Evolutionary conservation across 2,888 invertebrate species (phyloP).

Genomic region (Octonoba sinensis): DNA sequence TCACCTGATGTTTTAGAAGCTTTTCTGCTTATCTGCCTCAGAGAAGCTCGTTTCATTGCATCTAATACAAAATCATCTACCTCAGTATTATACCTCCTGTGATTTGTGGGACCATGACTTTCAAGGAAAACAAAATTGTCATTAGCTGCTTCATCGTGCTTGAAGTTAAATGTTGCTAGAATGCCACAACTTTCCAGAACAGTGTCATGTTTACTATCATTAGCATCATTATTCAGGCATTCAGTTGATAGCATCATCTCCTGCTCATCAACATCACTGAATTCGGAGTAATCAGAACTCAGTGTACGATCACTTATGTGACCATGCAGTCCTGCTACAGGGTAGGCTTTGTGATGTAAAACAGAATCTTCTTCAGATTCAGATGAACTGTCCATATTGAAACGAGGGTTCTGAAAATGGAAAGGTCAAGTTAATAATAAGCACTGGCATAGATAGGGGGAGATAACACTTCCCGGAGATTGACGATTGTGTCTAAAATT

Average conservation of each 20-base stretch:
- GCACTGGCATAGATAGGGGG: background rate
- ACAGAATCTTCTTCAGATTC: slow-evolving; percentile 64
- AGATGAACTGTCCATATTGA: slow-evolving; percentile 63
- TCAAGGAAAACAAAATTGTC: slow-evolving; percentile 52
- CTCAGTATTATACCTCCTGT: slow-evolving; percentile 52
- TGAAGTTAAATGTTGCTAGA: slow-evolving; percentile 69
- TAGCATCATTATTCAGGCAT: slow-evolving; percentile 45
- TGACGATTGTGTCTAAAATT: background rate
- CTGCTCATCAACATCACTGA: slow-evolving; percentile 65
- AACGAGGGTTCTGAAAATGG: slow-evolving; percentile 47
- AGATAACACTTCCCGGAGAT: background rate
- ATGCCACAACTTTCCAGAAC: slow-evolving; percentile 72
- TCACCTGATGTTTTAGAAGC: slow-evolving; percentile 32
- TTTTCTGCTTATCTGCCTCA: slow-evolving; percentile 63
- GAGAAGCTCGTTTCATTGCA: slow-evolving; percentile 66
- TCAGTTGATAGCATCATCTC: slow-evolving; percentile 55
- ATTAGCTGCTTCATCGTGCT: slow-evolving; percentile 8
- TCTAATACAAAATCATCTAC: slow-evolving; percentile 68
- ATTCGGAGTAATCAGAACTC: slow-evolving; percentile 67
- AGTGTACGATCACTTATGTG: slow-evolving; percentile 65
- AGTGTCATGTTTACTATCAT: slow-evolving; percentile 67
- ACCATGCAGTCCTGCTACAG: slow-evolving; percentile 43
- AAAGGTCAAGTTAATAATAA: background rate
- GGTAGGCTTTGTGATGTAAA: slow-evolving; percentile 45
- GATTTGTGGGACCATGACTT: slow-evolving; percentile 24